Base-by-base conservation (phyloP, 1,140 invertebrate species). In the Drosophila arizonae region DNA sequence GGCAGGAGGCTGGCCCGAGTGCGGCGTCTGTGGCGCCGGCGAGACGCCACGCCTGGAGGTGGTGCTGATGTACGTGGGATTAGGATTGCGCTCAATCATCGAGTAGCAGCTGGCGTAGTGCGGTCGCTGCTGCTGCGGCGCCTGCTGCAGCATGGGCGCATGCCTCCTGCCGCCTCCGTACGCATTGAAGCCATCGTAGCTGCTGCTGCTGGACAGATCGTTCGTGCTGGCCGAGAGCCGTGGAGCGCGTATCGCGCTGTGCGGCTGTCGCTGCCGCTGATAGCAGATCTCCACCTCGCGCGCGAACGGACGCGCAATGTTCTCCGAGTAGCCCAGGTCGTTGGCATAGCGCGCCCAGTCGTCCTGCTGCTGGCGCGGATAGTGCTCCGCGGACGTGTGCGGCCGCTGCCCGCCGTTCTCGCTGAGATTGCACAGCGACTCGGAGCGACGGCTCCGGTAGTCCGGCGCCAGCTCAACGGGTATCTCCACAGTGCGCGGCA, bases 81-180 rank as follows among this genome's bases (percentile, higher is more conserved):
- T 93, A 69, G 90, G 93, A 92, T 80, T 79, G 52, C 91, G 90
- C 84, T 88, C 92, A 81, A 91, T 93, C 91, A 81, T 81, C 84
- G 90, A 91, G 90, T 90, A 93, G 55, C 89, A 90, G 24, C 90
- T 91, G 28, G 70, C 73, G 11, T 89, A 90, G 13, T 91, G 81
- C 0, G 87, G 88, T 4, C 90, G 75, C 43, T 82, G 81, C 46
- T 86, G 84, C 24, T 64, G 54, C 24, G 82, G 71, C n/a, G 76
- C 79, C 51, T 86, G 73, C 21, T 72, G 81, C 21, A 91, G 41
- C 87, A 91, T 89, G 0, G 87, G 90, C 0, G 88, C 88, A 28
- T 90, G 90, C 1, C 81, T 58, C 8, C 87, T 52, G 0, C 75
- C 70, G 0, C 82, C 81, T 0, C 73, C 78, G 17, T 90, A 91